A percentile compares a stretch with the other conserved stretches of the same genome.
phyloP scores from a whole-genome alignment of 30 jellyfish, hydroid and myxozoan genomes.

The Pseudorhiza aurosa region DNA sequence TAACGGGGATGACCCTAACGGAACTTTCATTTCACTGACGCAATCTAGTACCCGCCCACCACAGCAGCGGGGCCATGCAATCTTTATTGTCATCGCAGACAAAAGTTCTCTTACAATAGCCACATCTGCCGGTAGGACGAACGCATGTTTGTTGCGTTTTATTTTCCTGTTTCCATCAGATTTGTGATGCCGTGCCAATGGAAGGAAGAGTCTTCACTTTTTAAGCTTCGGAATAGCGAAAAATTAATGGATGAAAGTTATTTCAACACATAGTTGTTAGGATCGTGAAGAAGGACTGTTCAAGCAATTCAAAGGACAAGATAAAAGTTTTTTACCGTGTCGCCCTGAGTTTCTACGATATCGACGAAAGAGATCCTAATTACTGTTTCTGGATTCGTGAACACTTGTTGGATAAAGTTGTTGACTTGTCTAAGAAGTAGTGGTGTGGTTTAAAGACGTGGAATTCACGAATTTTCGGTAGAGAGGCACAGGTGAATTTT shows the following conservation, averaged over 20 bases:
- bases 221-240: background rate
- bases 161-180: conserved; percentile 22
- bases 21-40: conserved; percentile 15
- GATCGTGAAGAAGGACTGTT: background rate
- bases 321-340: too few relatives aligned
- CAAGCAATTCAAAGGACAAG: too few relatives aligned
- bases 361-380: too few relatives aligned
- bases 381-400: too few relatives aligned
- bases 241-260: background rate
- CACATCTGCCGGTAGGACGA: conserved; percentile 83
- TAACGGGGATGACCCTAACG: conserved; percentile 30
- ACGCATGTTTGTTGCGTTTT: conserved; percentile 71
- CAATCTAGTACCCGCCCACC: conserved; percentile 72
- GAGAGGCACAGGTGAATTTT: conserved; percentile 15
- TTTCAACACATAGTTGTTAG: background rate
- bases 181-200: conserved; percentile 30
- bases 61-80: conserved; percentile 38
- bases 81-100: conserved; percentile 41
- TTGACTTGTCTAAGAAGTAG: background rate
- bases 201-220: too few relatives aligned
- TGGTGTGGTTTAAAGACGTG: background rate
- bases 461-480: background rate
- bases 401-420: background rate
- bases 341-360: too few relatives aligned
- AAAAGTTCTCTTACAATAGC: conserved; percentile 58